Evolutionary conservation across 2,888 invertebrate species (phyloP), one percentile per base, ranked within the genome.

Genomic region (Microctonus hyperodae): DNA sequence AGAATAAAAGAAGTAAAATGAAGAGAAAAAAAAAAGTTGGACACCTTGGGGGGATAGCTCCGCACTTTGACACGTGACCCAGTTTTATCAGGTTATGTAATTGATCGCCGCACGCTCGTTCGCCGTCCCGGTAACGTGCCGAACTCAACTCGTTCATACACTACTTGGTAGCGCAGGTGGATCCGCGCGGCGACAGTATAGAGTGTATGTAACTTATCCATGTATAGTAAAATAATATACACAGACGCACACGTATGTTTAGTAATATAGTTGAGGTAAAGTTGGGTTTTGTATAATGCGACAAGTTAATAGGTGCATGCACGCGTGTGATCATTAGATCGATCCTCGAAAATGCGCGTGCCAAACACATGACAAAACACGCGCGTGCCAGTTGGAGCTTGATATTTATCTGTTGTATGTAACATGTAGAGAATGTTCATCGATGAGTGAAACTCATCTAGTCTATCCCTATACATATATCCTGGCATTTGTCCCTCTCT

Each of bases 21-120:
- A 66, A 60, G 35, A 40, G 51, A 40, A 35, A 50, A 20, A 53
- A 37, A 66, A 70, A 77, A 75, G 76, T 81, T 81, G 77, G 78
- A 81, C 81, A 80, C 79, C 78, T 79, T 76, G 76, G 16, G 37
- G 78, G 76, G 77, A 80, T 79, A 76, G 78, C 77, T 77, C 77
- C 75, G 80, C 79, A 77, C 78, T 82, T 82, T 82, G 81, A 83
- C 82, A 80, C 78, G 78, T 77, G 82, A 82, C 83, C 82, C 75
- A 83, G 74, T 83, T 83, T 80, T 77, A 79, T 78, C 78, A 74
- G 74, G 78, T 80, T 79, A 79, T 77, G 78, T 79, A 81, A 81
- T 80, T 81, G 78, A 81, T 81, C 77, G 77, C 72, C 74, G 72
- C 74, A 74, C 73, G 75, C 72, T 73, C 73, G 67, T 72, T 71